A percentile compares a stretch with the other conserved stretches of the same genome.
Evolutionary conservation across 2,888 invertebrate genomes (phyloP).

Genomic region (Nomada ruficornis): DNA sequence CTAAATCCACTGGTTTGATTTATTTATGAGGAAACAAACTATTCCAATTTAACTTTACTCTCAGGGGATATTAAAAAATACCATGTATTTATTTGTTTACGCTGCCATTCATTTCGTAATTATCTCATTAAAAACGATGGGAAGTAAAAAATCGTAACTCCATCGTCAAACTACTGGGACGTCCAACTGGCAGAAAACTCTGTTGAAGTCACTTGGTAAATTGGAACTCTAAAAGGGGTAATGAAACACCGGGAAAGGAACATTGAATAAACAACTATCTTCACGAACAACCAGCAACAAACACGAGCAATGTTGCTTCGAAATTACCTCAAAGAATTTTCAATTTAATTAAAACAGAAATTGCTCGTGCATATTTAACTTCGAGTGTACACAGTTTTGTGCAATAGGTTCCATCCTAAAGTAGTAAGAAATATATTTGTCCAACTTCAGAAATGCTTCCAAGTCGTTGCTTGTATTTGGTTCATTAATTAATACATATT

Average conservation of each 20-base stretch:
- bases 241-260: not conserved
- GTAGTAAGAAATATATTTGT: too few species aligned
- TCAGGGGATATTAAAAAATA: not conserved
- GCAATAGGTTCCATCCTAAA: too few species aligned
- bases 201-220: not conserved
- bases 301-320: too few species aligned
- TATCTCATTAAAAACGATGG: not conserved
- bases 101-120: not conserved
- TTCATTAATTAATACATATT: too few species aligned
- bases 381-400: too few species aligned
- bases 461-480: too few species aligned
- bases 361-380: too few species aligned
- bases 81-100: not conserved
- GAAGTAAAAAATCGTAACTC: not conserved
- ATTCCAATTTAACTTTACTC: not conserved
- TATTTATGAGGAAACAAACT: not conserved
- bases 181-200: not conserved
- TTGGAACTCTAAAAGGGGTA: not conserved
- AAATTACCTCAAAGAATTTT: too few species aligned
- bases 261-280: not conserved
- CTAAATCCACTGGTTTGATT: not conserved
- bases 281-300: too few species aligned
- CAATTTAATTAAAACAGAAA: too few species aligned
- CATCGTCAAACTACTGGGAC: not conserved
- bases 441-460: too few species aligned